These are phyloP conservation scores for Eptesicus fuscus DNA, from an alignment of 2,113 vertebrate species.

Conservation along the genomic window DNA sequence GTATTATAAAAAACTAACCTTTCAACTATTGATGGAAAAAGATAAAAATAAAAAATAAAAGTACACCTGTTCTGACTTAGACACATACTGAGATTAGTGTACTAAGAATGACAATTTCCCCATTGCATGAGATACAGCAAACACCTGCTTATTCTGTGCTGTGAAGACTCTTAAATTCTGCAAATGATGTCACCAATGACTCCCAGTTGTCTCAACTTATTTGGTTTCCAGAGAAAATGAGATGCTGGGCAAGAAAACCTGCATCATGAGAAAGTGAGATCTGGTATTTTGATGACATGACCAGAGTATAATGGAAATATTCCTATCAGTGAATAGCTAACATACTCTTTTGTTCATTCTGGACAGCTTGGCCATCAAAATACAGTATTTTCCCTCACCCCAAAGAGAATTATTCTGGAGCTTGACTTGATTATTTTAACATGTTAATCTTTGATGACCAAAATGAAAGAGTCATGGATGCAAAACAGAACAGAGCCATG, in stretches of 20 bases:
- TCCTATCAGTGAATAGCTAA: background rate
- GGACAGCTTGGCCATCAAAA: background rate
- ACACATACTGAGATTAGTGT: background rate
- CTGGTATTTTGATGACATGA: background rate
- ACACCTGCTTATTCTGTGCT: background rate
- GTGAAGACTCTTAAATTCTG: background rate
- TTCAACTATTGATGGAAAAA: background rate
- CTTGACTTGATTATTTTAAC: background rate
- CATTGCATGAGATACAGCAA: background rate
- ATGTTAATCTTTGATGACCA: background rate
- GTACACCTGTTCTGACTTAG: background rate
- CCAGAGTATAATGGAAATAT: background rate
- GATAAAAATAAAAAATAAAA: background rate
- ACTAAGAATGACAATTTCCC: background rate
- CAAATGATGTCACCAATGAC: background rate
- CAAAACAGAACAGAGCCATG: background rate
- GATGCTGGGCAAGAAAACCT: background rate
- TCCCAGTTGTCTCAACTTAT: background rate
- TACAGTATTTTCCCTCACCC: background rate
- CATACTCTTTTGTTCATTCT: background rate
- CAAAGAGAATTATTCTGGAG: background rate
- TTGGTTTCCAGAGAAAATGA: background rate
- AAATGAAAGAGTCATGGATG: background rate
- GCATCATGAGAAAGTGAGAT: background rate
- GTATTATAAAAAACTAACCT: background rate